Base-by-base conservation (phyloP, 1,140 invertebrate species). In the Lepidostoma basale region DNA sequence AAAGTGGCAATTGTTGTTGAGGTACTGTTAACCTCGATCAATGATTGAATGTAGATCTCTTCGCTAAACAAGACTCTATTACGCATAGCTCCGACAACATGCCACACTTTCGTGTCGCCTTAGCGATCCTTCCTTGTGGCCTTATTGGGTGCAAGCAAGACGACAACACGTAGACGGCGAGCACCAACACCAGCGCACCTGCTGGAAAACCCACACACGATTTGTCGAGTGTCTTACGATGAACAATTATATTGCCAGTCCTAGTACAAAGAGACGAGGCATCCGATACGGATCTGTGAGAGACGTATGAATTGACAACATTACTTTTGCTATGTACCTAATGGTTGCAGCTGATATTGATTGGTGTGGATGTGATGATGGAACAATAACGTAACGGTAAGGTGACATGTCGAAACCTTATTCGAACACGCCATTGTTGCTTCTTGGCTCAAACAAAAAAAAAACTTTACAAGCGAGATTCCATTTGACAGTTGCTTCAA, bases 371-470 rank as follows among this genome's bases (percentile, higher is more conserved):
- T 12, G 25, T 49, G 45, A 12, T 12, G 45, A 18, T 49, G 25
- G 22, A 49, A 49, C 45, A 49, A 54, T 54, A 36, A 36, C 20
- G 16, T 56, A 56, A 56, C 52, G 52, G 52, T 56, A 33, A 56
- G 28, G 14, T 56, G 30, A 33, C 49, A 54, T 56, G 26, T 33
- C 52, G 52, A 20, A 56, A 33, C 52, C 52, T 36, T 54, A 54
- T 54, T 30, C 49, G 26, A 30, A 18, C n/a, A 54, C n/a, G 14
- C 25, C 28, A 56, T 56, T 23, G 52, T 56, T 30, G 36, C 52
- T 56, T 20, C 18, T 22, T 16, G 23, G 52, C 28, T 9, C 16
- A 33, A 56, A 16, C 10, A 22, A 56, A 56, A 33, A 33, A 22
- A 56, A 56, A 33, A 33, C 10, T 36, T 30, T 30, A 56, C 52